phyloP scores from a whole-genome alignment of 2,113 vertebrate species.

The Capreolus pygargus region DNA sequence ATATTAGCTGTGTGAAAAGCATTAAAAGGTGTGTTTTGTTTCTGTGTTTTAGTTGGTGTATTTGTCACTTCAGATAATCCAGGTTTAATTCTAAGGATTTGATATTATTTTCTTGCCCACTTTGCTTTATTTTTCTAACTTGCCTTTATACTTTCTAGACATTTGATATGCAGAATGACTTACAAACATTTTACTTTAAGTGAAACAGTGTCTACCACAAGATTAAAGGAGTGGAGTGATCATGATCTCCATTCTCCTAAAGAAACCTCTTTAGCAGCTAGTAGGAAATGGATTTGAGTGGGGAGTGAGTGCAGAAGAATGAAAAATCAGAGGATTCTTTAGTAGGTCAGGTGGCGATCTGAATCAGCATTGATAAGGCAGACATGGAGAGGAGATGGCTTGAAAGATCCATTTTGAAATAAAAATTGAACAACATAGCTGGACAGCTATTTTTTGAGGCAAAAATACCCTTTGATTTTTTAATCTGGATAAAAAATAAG shows the following conservation, averaged over 20 bases:
- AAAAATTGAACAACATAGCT: neutral
- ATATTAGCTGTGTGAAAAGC: neutral
- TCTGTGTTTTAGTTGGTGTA: neutral
- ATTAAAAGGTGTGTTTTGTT: neutral
- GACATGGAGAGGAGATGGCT: neutral
- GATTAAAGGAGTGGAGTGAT: neutral
- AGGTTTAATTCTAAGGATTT: neutral
- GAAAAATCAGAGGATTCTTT: neutral
- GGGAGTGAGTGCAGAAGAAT: fast-evolving
- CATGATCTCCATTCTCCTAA: neutral
- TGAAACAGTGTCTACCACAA: neutral
- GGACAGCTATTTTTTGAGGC: neutral
- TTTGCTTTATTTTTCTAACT: neutral
- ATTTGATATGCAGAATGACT: neutral
- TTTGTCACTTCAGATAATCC: neutral
- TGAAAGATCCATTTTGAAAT: neutral
- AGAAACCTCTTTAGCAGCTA: neutral
- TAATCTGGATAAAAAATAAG: neutral
- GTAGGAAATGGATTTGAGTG: neutral
- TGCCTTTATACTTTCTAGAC: neutral
- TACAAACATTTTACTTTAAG: neutral
- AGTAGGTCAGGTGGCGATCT: neutral
- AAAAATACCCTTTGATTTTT: neutral
- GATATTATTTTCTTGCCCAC: neutral
- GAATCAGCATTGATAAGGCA: fast-evolving